Percentiles rank a stretch among this genome's conserved stretches.
Evolutionary conservation across 2,113 vertebrate genomes (phyloP).

Genomic region (Hylia prasina): DNA sequence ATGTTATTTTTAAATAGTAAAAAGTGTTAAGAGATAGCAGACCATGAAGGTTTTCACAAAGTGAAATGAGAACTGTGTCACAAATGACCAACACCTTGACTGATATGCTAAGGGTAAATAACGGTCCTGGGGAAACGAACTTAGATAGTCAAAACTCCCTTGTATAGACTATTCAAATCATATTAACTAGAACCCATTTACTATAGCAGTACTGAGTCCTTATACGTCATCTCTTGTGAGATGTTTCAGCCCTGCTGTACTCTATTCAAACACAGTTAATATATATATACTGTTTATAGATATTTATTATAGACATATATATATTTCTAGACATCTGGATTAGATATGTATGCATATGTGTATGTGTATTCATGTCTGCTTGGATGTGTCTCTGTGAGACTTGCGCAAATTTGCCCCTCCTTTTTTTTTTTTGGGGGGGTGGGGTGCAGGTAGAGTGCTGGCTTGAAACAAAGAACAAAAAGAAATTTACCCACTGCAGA

Average conservation of each 20-base stretch:
- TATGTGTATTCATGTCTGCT: not conserved
- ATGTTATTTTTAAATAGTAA: not conserved
- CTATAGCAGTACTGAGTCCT: not conserved
- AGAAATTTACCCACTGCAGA: not conserved
- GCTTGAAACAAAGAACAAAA: not conserved
- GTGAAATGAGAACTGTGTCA: not conserved
- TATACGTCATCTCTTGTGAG: not conserved
- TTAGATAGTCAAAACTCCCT: not conserved
- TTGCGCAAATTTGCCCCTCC: not conserved
- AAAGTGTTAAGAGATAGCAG: not conserved
- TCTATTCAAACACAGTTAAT: not conserved
- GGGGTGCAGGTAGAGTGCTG: accelerated
- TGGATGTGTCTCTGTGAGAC: not conserved
- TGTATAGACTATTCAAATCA: not conserved
- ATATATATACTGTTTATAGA: not conserved
- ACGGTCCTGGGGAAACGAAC: not conserved
- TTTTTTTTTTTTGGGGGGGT: accelerated
- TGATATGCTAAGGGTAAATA: not conserved
- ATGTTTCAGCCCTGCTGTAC: not conserved
- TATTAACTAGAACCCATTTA: not conserved
- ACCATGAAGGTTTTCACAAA: not conserved
- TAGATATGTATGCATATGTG: not conserved
- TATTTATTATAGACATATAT: not conserved
- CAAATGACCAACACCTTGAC: not conserved
- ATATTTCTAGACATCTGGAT: not conserved